Percentiles rank a stretch among this genome's conserved stretches.
Evolutionary conservation across 2,113 vertebrate species (phyloP).

Genomic region (Lophochroa leadbeateri): DNA sequence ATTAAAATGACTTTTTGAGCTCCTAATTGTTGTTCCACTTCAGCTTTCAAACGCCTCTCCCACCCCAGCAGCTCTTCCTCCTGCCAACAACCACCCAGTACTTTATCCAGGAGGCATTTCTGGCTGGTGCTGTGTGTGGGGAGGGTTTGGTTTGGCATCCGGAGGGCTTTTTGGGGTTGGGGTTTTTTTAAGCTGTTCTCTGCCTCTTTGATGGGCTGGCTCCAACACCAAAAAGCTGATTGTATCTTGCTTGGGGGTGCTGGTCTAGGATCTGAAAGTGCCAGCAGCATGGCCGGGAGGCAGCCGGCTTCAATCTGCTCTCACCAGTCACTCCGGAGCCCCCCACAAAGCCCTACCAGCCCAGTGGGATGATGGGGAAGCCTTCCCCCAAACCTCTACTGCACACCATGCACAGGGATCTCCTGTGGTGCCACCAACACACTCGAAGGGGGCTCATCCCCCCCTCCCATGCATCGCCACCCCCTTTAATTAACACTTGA

Average conservation of each 20-base stretch:
- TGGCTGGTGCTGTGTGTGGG: neutral
- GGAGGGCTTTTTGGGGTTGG: neutral
- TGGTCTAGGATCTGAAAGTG: neutral
- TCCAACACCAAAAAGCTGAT: neutral
- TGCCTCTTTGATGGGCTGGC: slow-evolving; percentile 27
- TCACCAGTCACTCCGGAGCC: neutral
- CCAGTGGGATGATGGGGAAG: neutral
- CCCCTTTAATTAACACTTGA: slow-evolving; percentile 55
- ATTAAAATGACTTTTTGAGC: neutral
- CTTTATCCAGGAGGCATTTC: neutral
- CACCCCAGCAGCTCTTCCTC: neutral
- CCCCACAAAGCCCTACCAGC: neutral
- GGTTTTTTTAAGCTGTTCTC: neutral
- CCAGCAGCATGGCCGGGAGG: neutral
- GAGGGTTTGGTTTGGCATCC: neutral
- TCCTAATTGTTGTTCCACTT: neutral
- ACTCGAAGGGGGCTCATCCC: neutral
- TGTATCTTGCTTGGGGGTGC: neutral
- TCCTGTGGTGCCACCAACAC: neutral
- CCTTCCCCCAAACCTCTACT: neutral
- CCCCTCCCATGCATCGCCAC: neutral
- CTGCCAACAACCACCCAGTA: neutral
- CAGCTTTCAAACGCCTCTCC: neutral
- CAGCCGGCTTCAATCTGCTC: neutral
- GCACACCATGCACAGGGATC: neutral